These are phyloP conservation scores for Nineta flava DNA, from an alignment of 2,888 invertebrate genomes.

Conservation along the genomic window DNA sequence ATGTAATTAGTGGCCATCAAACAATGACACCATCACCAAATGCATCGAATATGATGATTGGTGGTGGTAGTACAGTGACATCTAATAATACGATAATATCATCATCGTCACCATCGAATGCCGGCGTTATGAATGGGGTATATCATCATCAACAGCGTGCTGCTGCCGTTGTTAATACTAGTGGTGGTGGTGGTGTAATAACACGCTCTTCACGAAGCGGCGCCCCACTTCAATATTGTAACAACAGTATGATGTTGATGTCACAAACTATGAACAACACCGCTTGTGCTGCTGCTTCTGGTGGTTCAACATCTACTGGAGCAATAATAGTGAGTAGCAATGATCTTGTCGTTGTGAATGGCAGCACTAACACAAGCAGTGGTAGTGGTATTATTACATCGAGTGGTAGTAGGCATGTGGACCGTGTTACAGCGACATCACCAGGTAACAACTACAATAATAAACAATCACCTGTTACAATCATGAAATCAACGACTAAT, in stretches of 20 bases:
- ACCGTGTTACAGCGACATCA: neutral
- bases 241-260: no score
- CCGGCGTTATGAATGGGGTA: neutral
- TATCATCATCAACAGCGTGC: neutral
- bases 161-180: no score
- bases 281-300: neutral
- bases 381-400: neutral
- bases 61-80: neutral
- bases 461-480: neutral
- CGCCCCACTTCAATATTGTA: neutral
- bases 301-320: neutral
- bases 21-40: slow-evolving; percentile 1
- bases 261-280: neutral
- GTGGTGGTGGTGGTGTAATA: neutral
- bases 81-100: neutral
- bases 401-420: slow-evolving; percentile 3
- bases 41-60: neutral
- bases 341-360: neutral
- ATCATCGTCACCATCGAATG: neutral
- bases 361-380: neutral
- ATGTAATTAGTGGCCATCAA: slow-evolving; percentile 11
- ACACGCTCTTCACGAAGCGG: neutral
- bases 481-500: neutral
- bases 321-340: neutral
- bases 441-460: neutral